phyloP scores from a whole-genome alignment of 2,797 vertebrate genomes.

The Huso huso region DNA sequence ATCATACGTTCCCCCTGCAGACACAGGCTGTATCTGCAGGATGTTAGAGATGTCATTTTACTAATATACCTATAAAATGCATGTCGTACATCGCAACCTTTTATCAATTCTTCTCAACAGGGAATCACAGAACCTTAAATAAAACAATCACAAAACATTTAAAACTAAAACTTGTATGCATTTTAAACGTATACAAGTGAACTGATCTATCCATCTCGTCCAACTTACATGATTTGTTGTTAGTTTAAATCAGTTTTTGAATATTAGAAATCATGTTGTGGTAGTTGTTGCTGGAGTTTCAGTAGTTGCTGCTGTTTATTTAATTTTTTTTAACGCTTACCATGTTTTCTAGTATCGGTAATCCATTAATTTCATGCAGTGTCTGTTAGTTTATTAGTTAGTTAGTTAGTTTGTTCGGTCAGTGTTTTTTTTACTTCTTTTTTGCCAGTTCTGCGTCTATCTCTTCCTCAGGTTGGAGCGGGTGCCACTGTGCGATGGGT shows the following conservation, averaged over 20 bases:
- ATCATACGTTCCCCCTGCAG: too few relatives aligned
- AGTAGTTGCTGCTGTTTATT: slow-evolving; percentile 27
- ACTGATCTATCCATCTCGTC: background rate
- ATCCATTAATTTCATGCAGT: slow-evolving; percentile 61
- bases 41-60: slow-evolving; percentile 4
- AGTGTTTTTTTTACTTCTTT: slow-evolving; percentile 72
- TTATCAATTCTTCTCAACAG: background rate
- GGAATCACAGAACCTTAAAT: slow-evolving; percentile 4
- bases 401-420: slow-evolving; percentile 34
- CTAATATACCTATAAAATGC: background rate
- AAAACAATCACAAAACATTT: background rate
- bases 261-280: slow-evolving; percentile 8
- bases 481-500: slow-evolving; percentile 97
- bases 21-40: background rate
- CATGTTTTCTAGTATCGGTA: slow-evolving; percentile 36
- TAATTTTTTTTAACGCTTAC: slow-evolving; percentile 40
- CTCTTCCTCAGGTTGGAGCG: slow-evolving; percentile 91
- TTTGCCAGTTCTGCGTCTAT: slow-evolving; percentile 82
- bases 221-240: slow-evolving; percentile 6
- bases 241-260: slow-evolving; percentile 7
- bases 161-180: slow-evolving; percentile 4
- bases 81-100: background rate
- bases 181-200: slow-evolving; percentile 3
- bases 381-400: slow-evolving; percentile 30
- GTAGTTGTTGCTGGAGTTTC: slow-evolving; percentile 12